A percentile compares a stretch with the other conserved stretches of the same genome.
These are phyloP conservation scores for Magallana ariakensis DNA, from an alignment of 1,140 invertebrate species.

Conservation along the genomic window DNA sequence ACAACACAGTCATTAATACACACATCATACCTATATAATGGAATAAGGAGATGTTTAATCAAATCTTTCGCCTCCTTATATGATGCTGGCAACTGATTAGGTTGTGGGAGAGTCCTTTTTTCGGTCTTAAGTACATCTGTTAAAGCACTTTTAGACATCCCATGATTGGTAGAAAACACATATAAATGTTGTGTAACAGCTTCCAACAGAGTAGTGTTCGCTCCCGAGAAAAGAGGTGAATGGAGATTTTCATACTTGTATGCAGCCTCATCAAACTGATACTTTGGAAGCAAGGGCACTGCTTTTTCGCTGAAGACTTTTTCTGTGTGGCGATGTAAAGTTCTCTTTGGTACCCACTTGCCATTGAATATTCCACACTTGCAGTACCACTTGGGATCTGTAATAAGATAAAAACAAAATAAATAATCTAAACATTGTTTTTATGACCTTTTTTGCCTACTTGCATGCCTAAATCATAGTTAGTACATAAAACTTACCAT, in stretches of 20 bases:
- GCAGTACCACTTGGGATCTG: background rate
- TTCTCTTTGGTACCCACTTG: background rate
- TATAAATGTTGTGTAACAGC: constrained; percentile 17
- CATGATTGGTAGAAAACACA: constrained; percentile 18
- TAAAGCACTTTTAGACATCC: background rate
- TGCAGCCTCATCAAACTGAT: background rate
- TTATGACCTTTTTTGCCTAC: no score
- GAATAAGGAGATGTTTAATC: constrained; percentile 6
- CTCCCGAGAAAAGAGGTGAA: background rate
- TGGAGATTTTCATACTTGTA: background rate
- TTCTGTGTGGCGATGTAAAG: background rate
- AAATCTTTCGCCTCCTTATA: constrained; percentile 13
- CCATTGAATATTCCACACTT: background rate
- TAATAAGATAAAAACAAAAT: background rate
- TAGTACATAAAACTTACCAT: background rate
- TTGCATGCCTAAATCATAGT: background rate
- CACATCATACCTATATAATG: constrained; percentile 9
- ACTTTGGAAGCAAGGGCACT: background rate
- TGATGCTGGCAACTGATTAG: background rate
- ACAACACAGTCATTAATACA: constrained; percentile 30
- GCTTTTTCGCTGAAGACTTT: background rate
- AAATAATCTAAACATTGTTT: no score
- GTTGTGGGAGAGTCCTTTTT: background rate
- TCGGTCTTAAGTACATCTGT: background rate
- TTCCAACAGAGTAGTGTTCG: constrained; percentile 1